Evolutionary conservation across 2,113 vertebrate genomes (phyloP).

Genomic region (Misgurnus mizolepis): DNA sequence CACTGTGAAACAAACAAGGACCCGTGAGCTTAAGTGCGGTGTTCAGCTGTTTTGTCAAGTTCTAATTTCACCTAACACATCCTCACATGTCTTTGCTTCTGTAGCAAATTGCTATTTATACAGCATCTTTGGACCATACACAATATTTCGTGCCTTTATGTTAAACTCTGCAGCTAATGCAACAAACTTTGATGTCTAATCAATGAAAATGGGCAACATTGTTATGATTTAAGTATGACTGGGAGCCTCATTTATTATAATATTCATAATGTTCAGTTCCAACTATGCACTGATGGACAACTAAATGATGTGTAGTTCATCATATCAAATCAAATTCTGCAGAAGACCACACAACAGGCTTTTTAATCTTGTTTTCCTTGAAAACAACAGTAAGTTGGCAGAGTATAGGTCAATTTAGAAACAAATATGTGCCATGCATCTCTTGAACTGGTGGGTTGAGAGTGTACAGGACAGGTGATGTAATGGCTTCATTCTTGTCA

Average conservation of each 20-base stretch:
- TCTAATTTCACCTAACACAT: constrained; percentile 68
- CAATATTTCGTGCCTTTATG: constrained; percentile 30
- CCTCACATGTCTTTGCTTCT: constrained; percentile 63
- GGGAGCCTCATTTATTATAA: background rate
- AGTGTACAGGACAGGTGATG: background rate
- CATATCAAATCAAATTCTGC: no score
- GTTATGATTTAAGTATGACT: background rate
- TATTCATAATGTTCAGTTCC: no score
- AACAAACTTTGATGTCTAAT: background rate
- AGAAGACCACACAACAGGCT: no score
- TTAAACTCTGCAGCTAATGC: background rate
- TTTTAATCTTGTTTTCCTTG: background rate
- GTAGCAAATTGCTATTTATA: constrained; percentile 65
- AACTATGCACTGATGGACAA: no score
- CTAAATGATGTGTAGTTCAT: no score
- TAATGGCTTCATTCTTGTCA: background rate
- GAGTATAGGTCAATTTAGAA: background rate
- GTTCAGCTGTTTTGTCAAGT: constrained; percentile 71
- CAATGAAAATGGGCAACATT: background rate
- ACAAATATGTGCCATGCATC: no score
- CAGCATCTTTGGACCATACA: constrained; percentile 6
- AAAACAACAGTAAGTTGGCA: background rate
- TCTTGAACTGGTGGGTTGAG: background rate
- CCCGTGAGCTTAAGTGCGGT: constrained; percentile 62
- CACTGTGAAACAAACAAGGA: constrained; percentile 51